phyloP scores from a whole-genome alignment of 2,797 vertebrate species.

The Vultur gryphus region DNA sequence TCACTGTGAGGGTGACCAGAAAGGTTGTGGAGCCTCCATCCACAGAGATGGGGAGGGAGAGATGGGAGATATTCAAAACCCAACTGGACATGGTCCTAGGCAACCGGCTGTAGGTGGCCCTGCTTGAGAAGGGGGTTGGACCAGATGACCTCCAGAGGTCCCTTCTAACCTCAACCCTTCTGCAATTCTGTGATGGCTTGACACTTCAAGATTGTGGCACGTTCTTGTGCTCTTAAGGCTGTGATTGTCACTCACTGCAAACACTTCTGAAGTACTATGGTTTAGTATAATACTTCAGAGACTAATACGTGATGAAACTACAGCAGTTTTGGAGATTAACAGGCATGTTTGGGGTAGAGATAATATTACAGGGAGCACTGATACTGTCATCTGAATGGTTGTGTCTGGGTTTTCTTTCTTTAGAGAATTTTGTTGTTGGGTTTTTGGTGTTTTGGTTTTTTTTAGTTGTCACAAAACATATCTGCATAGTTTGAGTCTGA shows the following conservation, averaged over 20 bases:
- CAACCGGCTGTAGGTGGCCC: not conserved
- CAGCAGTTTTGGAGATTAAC: not conserved
- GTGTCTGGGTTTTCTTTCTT: not conserved
- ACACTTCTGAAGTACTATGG: not conserved
- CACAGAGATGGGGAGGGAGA: too few relatives aligned
- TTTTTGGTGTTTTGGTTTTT: not conserved
- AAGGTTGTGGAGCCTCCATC: not conserved
- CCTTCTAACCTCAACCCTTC: not conserved
- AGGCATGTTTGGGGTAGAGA: not conserved
- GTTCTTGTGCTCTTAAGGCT: not conserved
- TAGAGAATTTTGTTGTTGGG: not conserved
- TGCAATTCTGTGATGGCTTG: not conserved
- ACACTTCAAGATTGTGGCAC: accelerated
- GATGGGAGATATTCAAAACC: not conserved
- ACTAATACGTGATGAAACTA: not conserved
- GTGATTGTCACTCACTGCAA: not conserved
- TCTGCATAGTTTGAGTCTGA: not conserved
- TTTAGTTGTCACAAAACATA: not conserved
- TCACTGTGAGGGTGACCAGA: not conserved
- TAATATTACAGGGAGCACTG: not conserved
- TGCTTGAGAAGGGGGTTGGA: not conserved
- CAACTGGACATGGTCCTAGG: not conserved
- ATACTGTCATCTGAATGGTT: not conserved
- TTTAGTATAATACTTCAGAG: not conserved
- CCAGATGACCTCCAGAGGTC: not conserved